Evolutionary conservation across 2,888 invertebrate species (phyloP), one percentile per base, ranked within the genome.

Genomic region (Stramonita haemastoma): DNA sequence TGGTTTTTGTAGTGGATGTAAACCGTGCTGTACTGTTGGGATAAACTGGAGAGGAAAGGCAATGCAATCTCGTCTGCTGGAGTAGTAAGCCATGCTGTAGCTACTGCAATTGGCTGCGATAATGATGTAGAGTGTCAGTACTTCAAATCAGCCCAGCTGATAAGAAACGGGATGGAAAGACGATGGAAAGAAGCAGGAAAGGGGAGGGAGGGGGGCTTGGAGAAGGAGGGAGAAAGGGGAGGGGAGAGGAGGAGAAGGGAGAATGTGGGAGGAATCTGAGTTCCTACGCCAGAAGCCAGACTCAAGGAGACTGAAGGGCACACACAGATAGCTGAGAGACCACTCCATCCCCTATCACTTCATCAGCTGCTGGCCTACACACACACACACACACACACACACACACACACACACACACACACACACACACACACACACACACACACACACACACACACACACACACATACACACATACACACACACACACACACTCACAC

Each of bases 391-490:
- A 66, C 66, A 66, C 66, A 66, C 66, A 66, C 66, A 66, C 66
- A 66, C 81, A 81, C 34, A 81, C 81, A 32, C 34, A 32, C 81
- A 32, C 34, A 81, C 81, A 81, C 34, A 81, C 81, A 81, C 81
- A 81, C 81, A 81, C 81, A 81, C 81, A 81, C 81, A 81, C 81
- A 81, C 81, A 81, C 22, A 11, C 81, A 81, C 81, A 81, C 81
- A 11, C 81, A 81, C 81, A 81, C 22, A 81, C 81, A 81, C 81
- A 81, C 81, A 81, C 22, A 8, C 46, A 46, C 46, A 46, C 46
- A 2, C 46, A 79, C 79, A n/a, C n/a, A 29, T 13, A n/a, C 32
- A 79, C 46, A 46, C 46, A 46, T 8, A 46, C 46, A 46, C 46
- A 46, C 46, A 46, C 46, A 46, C 46, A 46, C 46, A 46, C 46